Evolutionary conservation across 2,888 invertebrate species (phyloP), one percentile per base, ranked within the genome.

Genomic region (Lithophane ornitopus): DNA sequence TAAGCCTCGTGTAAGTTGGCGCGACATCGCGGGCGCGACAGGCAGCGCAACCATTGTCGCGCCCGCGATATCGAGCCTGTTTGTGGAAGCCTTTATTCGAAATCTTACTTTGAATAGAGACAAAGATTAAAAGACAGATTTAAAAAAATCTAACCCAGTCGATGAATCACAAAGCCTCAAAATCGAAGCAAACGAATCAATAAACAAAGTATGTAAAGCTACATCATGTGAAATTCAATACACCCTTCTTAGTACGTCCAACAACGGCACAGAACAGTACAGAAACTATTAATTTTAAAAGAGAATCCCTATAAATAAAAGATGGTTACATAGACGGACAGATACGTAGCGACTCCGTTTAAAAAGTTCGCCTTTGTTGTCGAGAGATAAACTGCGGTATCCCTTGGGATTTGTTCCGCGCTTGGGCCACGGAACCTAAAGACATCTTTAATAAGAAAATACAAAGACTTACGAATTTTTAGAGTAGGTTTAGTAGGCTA

Each of bases 301-400:
- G 76, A 71, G 79, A 79, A 75, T 76, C 78, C 62, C 54, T 80
- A 70, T 81, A 87, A 81, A 87, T 87, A 87, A 84, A 80, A 80
- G 67, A 81, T 85, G 84, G 79, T 82, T 83, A 87, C 77, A 78
- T 72, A 77, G 74, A 75, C 80, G 72, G 80, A 78, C 83, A 86
- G 81, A 85, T 85, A 85, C 81, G 81, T 80, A 85, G 85, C 82
- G 81, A 78, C 77, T 85, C 81, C 85, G 88, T 87, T 88, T 86
- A 88, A 89, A 89, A 87, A 87, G 70, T 85, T 80, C 71, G 66
- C 87, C 88, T 89, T 89, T 90, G 88, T 90, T 90, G 86, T 83
- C 79, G 85, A 76, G 85, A 90, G 88, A 92, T 89, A 90, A 89
- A 90, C 87, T 87, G 87, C 83, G 84, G 78, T 81, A 81, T 87